Conservation (phyloP, 53 echinoderm and acorn worm species). For the Paracentrotus lividus region DNA sequence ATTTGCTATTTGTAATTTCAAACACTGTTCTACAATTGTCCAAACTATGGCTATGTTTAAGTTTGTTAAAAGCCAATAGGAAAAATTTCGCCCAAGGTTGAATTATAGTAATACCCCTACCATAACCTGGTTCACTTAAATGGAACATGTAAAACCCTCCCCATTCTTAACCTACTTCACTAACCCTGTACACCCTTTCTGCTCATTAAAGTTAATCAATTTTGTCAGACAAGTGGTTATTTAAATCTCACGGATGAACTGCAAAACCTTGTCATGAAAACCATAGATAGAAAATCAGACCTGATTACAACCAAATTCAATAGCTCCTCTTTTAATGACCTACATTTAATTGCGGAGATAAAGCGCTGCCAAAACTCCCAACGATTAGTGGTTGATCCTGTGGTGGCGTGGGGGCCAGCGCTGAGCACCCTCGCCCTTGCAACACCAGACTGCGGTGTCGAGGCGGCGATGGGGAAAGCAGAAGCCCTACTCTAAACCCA, state of each 20-base stretch:
- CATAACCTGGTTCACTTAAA: too few species aligned
- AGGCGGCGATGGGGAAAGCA: background rate
- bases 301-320: background rate
- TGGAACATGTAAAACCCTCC: too few species aligned
- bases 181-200: background rate
- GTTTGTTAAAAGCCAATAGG: too few species aligned
- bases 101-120: too few species aligned
- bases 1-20: too few species aligned
- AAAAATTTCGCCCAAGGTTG: too few species aligned
- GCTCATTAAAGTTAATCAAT: background rate
- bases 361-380: conserved; percentile 39
- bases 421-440: background rate
- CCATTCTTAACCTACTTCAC: background rate
- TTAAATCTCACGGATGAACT: conserved; percentile 14
- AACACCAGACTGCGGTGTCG: background rate
- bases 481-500: conserved; percentile 27
- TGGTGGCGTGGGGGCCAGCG: background rate
- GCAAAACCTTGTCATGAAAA: background rate
- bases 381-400: conserved; percentile 28
- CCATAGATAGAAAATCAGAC: background rate
- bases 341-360: background rate
- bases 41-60: too few species aligned
- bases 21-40: too few species aligned
- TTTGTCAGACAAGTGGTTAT: background rate
- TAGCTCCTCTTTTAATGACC: background rate